Base-by-base conservation (phyloP, 1,140 invertebrate genomes). In the Trachelipus rathkii region DNA sequence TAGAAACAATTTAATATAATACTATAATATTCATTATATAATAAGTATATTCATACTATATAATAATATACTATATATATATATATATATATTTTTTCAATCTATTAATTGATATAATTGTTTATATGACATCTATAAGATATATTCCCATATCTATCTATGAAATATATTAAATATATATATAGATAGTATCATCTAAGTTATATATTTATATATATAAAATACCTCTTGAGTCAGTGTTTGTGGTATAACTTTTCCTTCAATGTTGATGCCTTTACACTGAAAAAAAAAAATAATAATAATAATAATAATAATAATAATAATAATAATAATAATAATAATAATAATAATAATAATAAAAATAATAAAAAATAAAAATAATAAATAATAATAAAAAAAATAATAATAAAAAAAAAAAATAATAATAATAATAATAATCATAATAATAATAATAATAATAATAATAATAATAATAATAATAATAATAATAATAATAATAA, bases 251-350 rank as follows among this genome's bases (percentile, higher is more conserved):
- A 95, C 86, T 85, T 93, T 91, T 2, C 92, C 94, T 85, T 95
- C 94, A 24, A 98, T 95, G 7, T 91, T 90, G 44, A 98, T 85
- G 3, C 95, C 95, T 88, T 95, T 91, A 84, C 95, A 96, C 91
- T 95, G 84, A 46, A 89, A 88, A 81, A 79, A n/a, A 82, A 82
- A 82, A 81, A 78, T 77, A 50, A 79, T 33, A 33, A 33, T 33
- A 33, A 33, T 33, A 33, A 33, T n/a, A n/a, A 33, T 33, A 33
- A 6, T 33, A 77, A 19, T 24, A 44, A 46, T 24, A 73, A 24
- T 77, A 33, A 6, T 33, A 33, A 33, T 33, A 33, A 33, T 33
- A 33, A 33, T 3, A 33, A 33, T 33, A 33, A 33, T 33, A 6
- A 33, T 33, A 33, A 6, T 33, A 77, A 19, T 24, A 44, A 46